These are phyloP conservation scores for Phaenicophaeus curvirostris DNA, from an alignment of 2,797 vertebrate species.

Conservation along the genomic window DNA sequence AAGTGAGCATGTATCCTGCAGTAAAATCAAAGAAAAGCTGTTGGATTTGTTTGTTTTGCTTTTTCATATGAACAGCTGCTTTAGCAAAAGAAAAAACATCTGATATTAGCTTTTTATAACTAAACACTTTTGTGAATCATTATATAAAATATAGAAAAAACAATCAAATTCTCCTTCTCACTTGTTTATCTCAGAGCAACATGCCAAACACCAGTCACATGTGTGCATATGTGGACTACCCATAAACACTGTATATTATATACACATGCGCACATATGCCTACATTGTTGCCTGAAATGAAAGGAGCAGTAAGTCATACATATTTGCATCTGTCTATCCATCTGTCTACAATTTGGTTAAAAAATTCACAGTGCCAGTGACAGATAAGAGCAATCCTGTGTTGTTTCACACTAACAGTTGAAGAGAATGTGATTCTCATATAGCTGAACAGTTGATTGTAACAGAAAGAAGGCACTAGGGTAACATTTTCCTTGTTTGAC, in stretches of 20 bases:
- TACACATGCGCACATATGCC: not conserved
- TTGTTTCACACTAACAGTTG: conserved; percentile 28
- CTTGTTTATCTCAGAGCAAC: conserved; percentile 6
- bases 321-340: not conserved
- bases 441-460: not conserved
- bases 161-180: not conserved
- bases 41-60: not conserved
- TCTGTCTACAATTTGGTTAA: conserved; percentile 31
- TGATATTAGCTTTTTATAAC: conserved; percentile 46
- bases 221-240: not conserved
- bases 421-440: not conserved
- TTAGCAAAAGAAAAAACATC: conserved; percentile 41
- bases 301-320: not conserved
- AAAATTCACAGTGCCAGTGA: conserved; percentile 17
- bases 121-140: conserved; percentile 41
- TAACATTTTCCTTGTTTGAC: not conserved
- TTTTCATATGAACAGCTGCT: conserved; percentile 42
- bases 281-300: not conserved
- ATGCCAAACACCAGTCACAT: not conserved
- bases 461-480: not conserved
- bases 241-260: not conserved
- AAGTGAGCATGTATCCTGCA: conserved; percentile 58
- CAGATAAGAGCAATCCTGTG: conserved; percentile 32
- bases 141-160: conserved; percentile 51
- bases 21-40: conserved; percentile 72